Conservation (phyloP, 2,888 invertebrate genomes). For the Palloptera scutellata region DNA sequence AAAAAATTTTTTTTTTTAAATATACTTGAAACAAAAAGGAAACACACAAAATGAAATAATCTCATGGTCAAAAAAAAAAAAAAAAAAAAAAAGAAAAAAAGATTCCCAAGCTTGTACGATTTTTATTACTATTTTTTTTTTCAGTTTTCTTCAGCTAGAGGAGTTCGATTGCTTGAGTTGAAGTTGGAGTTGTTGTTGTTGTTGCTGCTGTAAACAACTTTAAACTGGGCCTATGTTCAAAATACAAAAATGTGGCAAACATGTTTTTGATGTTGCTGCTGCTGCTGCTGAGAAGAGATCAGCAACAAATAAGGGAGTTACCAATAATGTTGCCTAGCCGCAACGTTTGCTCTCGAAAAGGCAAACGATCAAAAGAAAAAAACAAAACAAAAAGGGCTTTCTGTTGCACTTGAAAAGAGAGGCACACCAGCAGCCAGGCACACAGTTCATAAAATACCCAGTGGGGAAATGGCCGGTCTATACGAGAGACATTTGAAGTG, state of each 20-base stretch:
- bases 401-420: constrained; percentile 6
- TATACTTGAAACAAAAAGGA: constrained; percentile 48
- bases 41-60: constrained; percentile 43
- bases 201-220: constrained; percentile 29
- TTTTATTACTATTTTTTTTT: constrained; percentile 29
- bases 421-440: background rate
- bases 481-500: no score
- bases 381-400: background rate
- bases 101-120: constrained; percentile 57
- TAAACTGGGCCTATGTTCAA: constrained; percentile 24
- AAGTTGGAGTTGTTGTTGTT: background rate
- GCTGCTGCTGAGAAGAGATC: background rate
- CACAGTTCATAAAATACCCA: background rate
- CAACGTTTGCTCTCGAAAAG: constrained; percentile 39
- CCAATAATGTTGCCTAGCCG: constrained; percentile 35
- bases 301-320: constrained; percentile 54
- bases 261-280: constrained; percentile 43
- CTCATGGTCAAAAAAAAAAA: constrained; percentile 53
- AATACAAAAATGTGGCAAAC: constrained; percentile 55
- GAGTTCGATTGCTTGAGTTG: background rate
- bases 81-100: constrained; percentile 37
- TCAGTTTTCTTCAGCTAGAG: background rate
- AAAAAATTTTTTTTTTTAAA: no score
- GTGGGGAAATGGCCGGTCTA: no score
- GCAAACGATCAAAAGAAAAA: constrained; percentile 35